Conservation (phyloP, 2,888 invertebrate genomes). For the Dicyrtoma fusca region DNA sequence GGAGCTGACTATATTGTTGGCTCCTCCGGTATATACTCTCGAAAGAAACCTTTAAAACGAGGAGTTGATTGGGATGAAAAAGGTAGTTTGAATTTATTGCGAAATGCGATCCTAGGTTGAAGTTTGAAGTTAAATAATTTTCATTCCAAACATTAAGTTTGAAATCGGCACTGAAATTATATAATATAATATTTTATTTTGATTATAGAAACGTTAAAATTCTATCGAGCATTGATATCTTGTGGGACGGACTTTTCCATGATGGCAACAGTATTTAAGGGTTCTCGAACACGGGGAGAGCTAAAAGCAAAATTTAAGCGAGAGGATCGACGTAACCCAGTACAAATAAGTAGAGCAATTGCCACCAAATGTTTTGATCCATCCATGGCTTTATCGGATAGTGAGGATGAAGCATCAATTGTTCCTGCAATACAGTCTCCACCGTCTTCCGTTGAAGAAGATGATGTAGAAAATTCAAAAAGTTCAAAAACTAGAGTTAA, state of each 20-base stretch:
- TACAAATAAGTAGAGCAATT: constrained; percentile 75
- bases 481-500: background rate
- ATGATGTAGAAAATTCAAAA: background rate
- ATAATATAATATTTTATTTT: background rate
- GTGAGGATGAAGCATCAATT: constrained; percentile 39
- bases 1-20: constrained; percentile 66
- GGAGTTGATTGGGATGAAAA: constrained; percentile 73
- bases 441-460: background rate
- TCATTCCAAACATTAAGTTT: no score
- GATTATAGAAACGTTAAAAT: constrained; percentile 78
- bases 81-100: constrained; percentile 55
- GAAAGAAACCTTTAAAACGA: constrained; percentile 68
- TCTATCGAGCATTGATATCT: constrained; percentile 85
- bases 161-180: background rate
- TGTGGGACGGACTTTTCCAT: constrained; percentile 91
- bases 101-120: no score
- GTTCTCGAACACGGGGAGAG: constrained; percentile 76
- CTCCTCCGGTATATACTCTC: constrained; percentile 59
- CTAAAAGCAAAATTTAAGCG: constrained; percentile 91
- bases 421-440: no score
- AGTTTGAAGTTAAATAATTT: no score
- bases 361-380: constrained; percentile 52
- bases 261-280: constrained; percentile 81
- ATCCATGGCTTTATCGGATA: constrained; percentile 42
- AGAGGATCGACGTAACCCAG: constrained; percentile 79